These are phyloP conservation scores for Chrysotoxum bicinctum DNA, from an alignment of 2,888 invertebrate genomes.

Conservation along the genomic window DNA sequence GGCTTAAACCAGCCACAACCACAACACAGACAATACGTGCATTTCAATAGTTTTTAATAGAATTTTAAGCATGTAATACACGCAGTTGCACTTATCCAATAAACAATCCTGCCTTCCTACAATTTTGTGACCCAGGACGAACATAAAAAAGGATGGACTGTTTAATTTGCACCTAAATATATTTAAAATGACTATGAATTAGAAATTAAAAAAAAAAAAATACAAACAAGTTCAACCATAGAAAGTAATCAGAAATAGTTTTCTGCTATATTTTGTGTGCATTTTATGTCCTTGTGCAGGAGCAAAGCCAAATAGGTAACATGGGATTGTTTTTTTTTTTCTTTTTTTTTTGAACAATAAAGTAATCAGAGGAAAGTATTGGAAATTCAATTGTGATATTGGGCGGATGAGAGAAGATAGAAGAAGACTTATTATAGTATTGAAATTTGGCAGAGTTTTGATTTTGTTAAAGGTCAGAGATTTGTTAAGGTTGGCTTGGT, in stretches of 20 bases:
- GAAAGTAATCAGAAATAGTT: slow-evolving; percentile 70
- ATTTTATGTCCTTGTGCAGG: slow-evolving; percentile 57
- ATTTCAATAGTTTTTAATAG: too few species aligned
- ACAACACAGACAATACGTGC: too few species aligned
- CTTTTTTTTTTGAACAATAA: slow-evolving; percentile 17
- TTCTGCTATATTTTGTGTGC: slow-evolving; percentile 54
- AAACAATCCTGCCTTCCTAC: background rate
- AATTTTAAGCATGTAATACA: too few species aligned
- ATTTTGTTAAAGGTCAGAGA: background rate
- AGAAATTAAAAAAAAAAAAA: background rate
- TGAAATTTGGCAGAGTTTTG: slow-evolving; percentile 34
- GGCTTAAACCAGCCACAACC: too few species aligned
- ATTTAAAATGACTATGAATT: background rate
- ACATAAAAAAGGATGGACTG: background rate
- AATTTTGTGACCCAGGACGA: background rate
- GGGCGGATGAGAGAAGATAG: background rate
- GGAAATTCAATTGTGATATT: slow-evolving; percentile 43
- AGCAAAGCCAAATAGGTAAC: slow-evolving; percentile 45
- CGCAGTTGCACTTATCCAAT: too few species aligned
- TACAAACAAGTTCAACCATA: slow-evolving; percentile 49
- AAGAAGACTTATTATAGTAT: slow-evolving; percentile 30
- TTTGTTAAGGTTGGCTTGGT: background rate
- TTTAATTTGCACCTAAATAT: background rate
- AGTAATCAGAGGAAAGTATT: slow-evolving; percentile 65
- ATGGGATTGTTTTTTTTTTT: background rate